Percentiles rank a stretch among this genome's conserved stretches.
These are phyloP conservation scores for Bursaphelenchus okinawaensis DNA, from an alignment of 2,888 invertebrate genomes.

Conservation along the genomic window DNA sequence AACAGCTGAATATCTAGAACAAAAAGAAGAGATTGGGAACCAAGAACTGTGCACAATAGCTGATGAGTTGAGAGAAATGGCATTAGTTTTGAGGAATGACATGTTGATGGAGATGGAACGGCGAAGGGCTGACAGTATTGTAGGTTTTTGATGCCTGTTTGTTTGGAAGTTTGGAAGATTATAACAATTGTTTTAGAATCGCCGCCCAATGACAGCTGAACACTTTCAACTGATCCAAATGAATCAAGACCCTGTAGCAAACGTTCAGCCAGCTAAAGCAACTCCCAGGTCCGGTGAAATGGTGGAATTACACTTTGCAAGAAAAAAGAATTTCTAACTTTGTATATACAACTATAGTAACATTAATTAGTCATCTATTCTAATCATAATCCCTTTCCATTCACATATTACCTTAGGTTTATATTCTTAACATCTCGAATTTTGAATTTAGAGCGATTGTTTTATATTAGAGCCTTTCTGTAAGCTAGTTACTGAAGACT, in stretches of 20 bases:
- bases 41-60: not conserved
- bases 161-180: not conserved
- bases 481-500: too few species aligned
- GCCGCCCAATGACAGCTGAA: not conserved
- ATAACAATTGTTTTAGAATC: not conserved
- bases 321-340: conserved; percentile 26
- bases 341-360: too few species aligned
- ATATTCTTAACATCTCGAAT: too few species aligned
- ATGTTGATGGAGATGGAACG: not conserved
- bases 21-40: not conserved
- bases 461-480: too few species aligned
- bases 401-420: too few species aligned
- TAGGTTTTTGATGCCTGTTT: not conserved
- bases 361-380: too few species aligned
- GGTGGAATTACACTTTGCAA: conserved; percentile 21
- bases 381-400: too few species aligned
- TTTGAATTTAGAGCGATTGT: too few species aligned
- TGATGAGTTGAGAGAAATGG: not conserved
- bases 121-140: not conserved
- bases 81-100: not conserved
- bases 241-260: not conserved
- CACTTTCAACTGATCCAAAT: not conserved
- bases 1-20: conserved; percentile 8
- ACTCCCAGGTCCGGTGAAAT: conserved; percentile 12
- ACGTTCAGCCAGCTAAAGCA: not conserved